These are phyloP conservation scores for Sitobion miscanthi DNA, from an alignment of 1,140 invertebrate species.

Conservation along the genomic window DNA sequence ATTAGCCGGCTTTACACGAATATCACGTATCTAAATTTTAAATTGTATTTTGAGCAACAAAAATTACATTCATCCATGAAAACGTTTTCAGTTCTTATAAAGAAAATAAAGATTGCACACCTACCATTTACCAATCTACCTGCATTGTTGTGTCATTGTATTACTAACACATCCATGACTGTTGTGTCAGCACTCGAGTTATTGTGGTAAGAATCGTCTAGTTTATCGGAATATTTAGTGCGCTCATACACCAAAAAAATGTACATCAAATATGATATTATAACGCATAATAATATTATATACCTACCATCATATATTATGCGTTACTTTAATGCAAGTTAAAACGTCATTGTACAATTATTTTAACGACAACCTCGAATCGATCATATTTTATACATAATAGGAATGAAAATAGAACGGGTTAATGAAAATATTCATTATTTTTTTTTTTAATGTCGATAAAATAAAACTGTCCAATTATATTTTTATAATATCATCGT, in stretches of 20 bases:
- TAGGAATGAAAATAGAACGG: neutral
- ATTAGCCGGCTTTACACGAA: neutral
- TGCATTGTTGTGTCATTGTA: slow-evolving; percentile 14
- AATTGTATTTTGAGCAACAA: neutral
- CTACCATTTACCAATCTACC: neutral
- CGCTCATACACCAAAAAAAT: neutral
- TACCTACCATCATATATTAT: neutral
- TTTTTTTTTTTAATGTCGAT: neutral
- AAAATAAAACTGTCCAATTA: neutral
- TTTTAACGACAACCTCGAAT: neutral
- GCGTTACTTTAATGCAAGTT: neutral
- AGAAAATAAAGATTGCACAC: neutral
- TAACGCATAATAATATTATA: neutral
- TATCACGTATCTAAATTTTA: neutral
- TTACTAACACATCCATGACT: neutral
- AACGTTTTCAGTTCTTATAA: neutral
- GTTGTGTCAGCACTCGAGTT: neutral
- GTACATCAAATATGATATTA: neutral
- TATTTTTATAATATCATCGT: neutral
- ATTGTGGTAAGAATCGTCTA: neutral
- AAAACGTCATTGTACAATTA: neutral
- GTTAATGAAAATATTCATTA: neutral
- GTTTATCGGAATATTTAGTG: neutral
- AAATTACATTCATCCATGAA: slow-evolving; percentile 19
- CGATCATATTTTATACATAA: neutral